Conservation (phyloP, 2,113 vertebrate genomes). For the Neodon shergylaensis region DNA sequence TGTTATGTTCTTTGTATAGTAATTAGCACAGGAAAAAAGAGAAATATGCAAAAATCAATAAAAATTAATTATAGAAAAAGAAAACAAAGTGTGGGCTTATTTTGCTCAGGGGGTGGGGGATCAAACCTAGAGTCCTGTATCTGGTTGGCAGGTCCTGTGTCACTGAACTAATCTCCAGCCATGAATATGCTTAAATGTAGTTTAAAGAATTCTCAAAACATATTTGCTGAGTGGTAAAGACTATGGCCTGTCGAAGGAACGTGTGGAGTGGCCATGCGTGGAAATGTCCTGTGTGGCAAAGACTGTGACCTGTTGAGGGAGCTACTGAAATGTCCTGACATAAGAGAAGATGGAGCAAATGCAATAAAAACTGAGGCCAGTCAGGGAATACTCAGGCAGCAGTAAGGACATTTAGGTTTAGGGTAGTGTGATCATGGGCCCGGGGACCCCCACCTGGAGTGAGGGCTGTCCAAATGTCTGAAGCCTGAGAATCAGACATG, state of each 20-base stretch:
- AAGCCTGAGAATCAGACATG: not conserved
- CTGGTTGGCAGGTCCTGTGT: not conserved
- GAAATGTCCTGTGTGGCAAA: not conserved
- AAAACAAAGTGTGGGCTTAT: not conserved
- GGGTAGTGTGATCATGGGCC: not conserved
- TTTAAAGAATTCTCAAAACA: not conserved
- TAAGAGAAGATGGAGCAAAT: not conserved
- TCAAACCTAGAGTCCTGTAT: not conserved
- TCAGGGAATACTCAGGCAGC: not conserved
- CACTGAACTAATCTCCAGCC: not conserved
- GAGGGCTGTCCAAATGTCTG: not conserved
- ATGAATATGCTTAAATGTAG: not conserved
- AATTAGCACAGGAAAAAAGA: not conserved
- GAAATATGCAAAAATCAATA: no score
- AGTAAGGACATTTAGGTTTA: not conserved
- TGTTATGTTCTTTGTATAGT: not conserved
- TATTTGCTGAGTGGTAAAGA: not conserved
- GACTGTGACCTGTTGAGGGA: not conserved
- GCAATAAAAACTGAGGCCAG: not conserved
- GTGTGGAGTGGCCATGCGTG: no score
- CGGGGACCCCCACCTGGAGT: accelerated
- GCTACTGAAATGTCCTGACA: not conserved
- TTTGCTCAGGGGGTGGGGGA: not conserved
- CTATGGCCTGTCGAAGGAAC: not conserved
- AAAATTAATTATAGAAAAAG: not conserved